Evolutionary conservation across 1,140 invertebrate species (phyloP), one percentile per base, ranked within the genome.

Genomic region (Meloidogyne floridensis): DNA sequence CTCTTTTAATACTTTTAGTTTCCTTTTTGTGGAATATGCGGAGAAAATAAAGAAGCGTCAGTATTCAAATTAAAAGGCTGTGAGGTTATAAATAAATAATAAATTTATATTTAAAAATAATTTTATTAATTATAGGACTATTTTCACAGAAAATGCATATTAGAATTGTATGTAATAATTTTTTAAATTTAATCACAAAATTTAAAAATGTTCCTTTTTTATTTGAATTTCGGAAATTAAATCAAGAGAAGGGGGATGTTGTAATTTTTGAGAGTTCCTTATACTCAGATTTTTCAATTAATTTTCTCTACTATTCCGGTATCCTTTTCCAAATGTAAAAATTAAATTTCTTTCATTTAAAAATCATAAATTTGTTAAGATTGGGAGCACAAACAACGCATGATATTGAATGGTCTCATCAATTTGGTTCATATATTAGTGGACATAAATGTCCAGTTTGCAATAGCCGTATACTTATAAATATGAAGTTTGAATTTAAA

Each of bases 31-130:
- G 59, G 59, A 65, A 65, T 65, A 4, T 65, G 59, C n/a, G 59
- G 59, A 65, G 59, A 65, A 6, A 65, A 65, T 65, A n/a, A n/a
- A n/a, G 59, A 65, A 65, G n/a, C 59, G 7, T 6, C 15, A n/a
- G 59, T 65, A n/a, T 65, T n/a, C 59, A 65, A 65, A 65, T n/a
- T 65, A 65, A 65, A 65, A 65, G 59, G 59, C 15, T 65, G 59
- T 65, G n/a, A 65, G 15, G 59, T 65, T 7, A 32, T 32, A 65
- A 65, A 6, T 65, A 65, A n/a, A 13, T n/a, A n/a, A n/a, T 65
- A n/a, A 65, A 65, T 65, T 65, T 7, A n/a, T 65, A n/a, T 65
- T 15, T 59, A 15, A 59, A 59, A 59, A 59, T 59, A 15, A 59
- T 15, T n/a, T 59, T 47, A 6, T 47, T 6, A 47, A 59, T 65